Conservation (phyloP, 2,797 vertebrate species). For the Alca torda region DNA sequence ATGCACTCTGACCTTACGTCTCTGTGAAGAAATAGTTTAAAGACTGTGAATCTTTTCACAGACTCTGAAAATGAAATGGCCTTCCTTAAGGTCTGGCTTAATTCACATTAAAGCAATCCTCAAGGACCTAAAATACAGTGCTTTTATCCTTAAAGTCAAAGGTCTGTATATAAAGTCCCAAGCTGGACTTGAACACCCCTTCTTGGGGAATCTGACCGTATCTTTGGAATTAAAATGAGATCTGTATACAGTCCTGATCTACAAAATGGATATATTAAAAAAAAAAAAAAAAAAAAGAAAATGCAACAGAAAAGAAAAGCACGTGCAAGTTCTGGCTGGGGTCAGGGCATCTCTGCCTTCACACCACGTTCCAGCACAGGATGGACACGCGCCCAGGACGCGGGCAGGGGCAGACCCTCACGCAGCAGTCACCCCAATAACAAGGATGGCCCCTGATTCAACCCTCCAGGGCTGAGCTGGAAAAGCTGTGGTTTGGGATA, state of each 20-base stretch:
- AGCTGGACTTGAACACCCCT: background rate
- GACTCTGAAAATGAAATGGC: background rate
- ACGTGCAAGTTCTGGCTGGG: accelerated
- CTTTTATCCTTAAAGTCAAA: background rate
- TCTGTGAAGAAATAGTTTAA: background rate
- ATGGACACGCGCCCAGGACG: accelerated
- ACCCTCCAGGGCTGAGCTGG: background rate
- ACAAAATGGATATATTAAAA: background rate
- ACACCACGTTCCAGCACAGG: accelerated
- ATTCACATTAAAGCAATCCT: background rate
- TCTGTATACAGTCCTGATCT: background rate
- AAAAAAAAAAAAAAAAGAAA: background rate
- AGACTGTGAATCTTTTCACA: background rate
- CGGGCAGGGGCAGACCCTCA: background rate
- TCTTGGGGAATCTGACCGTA: background rate
- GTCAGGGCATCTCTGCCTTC: background rate
- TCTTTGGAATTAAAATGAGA: background rate
- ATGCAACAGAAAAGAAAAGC: background rate
- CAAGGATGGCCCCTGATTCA: background rate
- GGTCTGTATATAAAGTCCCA: background rate
- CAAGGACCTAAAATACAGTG: background rate
- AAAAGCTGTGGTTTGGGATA: background rate
- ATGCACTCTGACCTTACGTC: background rate
- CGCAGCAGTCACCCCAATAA: accelerated
- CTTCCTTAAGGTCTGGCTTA: background rate